Evolutionary conservation across 2,113 vertebrate species (phyloP).

Genomic region (Macheiramphus alcinus): DNA sequence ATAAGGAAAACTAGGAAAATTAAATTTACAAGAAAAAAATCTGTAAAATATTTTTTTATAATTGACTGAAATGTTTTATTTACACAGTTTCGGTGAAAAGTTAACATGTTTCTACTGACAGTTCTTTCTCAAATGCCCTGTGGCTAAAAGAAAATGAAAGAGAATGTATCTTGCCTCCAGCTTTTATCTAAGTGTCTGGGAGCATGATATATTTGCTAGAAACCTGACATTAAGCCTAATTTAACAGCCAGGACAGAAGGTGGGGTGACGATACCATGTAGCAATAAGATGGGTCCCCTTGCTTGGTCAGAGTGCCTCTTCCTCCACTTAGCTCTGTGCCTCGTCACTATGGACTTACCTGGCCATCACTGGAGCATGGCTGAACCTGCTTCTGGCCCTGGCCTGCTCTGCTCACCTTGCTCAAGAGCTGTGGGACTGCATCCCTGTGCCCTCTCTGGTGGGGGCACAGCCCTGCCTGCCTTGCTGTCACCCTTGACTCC

Average conservation of each 20-base stretch:
- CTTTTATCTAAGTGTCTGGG: neutral
- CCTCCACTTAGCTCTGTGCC: neutral
- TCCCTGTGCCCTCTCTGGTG: neutral
- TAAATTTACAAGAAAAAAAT: neutral
- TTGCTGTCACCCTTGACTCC: too few species aligned
- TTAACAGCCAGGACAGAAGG: neutral
- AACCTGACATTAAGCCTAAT: neutral
- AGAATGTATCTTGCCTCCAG: neutral
- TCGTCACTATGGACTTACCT: fast-evolving
- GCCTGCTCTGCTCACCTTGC: neutral
- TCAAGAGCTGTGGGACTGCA: neutral
- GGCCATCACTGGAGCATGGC: neutral
- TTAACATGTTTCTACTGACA: neutral
- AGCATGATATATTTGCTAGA: neutral
- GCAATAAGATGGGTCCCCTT: neutral
- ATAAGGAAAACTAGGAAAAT: neutral
- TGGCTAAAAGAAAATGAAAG: neutral
- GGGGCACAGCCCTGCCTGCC: neutral
- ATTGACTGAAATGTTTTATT: neutral
- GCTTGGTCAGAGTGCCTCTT: neutral
- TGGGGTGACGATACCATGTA: fast-evolving
- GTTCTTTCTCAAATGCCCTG: neutral
- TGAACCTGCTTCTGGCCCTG: neutral
- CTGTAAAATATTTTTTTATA: neutral
- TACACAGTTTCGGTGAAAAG: neutral